A percentile compares a stretch with the other conserved stretches of the same genome.
Evolutionary conservation across 2,113 vertebrate genomes (phyloP).

Genomic region (Crotalus helleri): DNA sequence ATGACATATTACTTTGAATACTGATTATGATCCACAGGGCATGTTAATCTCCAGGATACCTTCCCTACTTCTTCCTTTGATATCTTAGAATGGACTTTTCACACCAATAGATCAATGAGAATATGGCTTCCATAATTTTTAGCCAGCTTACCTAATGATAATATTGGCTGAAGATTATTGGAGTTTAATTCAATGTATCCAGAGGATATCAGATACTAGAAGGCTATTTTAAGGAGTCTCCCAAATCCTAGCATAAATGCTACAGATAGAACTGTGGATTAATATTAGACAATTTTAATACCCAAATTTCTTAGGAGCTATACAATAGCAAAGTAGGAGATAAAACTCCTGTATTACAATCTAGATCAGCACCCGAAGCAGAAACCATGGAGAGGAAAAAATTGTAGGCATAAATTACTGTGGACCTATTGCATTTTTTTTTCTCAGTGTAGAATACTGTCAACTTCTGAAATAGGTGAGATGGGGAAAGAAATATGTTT

Average conservation of each 20-base stretch:
- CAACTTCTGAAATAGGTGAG: background rate
- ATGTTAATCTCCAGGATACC: background rate
- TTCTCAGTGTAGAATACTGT: background rate
- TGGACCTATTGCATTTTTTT: background rate
- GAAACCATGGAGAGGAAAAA: background rate
- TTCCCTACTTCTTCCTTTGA: background rate
- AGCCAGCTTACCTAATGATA: background rate
- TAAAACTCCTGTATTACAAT: background rate
- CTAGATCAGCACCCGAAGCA: background rate
- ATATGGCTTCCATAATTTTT: background rate
- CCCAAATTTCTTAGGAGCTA: background rate
- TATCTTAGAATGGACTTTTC: background rate
- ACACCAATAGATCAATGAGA: background rate
- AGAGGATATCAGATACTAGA: background rate
- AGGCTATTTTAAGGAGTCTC: background rate
- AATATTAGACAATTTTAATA: background rate
- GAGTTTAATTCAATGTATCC: background rate
- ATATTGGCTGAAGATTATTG: background rate
- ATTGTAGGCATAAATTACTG: background rate
- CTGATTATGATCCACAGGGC: background rate
- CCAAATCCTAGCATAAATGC: background rate
- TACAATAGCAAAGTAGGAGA: background rate
- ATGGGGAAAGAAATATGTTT: background rate
- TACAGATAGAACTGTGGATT: accelerated
- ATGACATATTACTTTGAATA: background rate